Evolutionary conservation across 1,140 invertebrate genomes (phyloP).

Genomic region (Subanguina moxae): DNA sequence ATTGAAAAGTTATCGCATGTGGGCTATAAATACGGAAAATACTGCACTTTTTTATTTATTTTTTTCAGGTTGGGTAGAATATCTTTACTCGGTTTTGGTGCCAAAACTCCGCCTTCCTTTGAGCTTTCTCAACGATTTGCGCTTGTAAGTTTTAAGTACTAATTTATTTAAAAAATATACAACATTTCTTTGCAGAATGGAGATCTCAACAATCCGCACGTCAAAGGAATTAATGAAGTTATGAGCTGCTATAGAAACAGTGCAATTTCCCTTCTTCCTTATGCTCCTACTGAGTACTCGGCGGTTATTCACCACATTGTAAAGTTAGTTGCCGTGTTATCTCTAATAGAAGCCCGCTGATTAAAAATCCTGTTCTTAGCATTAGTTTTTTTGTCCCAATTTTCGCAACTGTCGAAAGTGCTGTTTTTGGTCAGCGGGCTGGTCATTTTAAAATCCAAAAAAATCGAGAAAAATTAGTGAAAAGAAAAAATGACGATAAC

Average conservation of each 20-base stretch:
- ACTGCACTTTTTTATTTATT: no score
- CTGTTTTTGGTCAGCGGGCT: no score
- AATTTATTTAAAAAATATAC: background rate
- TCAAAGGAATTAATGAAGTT: conserved; percentile 29
- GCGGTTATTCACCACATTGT: conserved; percentile 43
- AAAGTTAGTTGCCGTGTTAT: conserved; percentile 43
- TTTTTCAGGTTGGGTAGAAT: conserved; percentile 36
- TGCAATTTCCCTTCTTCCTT: conserved; percentile 40
- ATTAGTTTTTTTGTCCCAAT: no score
- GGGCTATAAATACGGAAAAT: no score
- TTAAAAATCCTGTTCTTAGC: no score
- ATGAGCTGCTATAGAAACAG: conserved; percentile 32
- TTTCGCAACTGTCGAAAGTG: no score
- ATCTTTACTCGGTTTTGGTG: conserved; percentile 46
- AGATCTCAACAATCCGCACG: conserved; percentile 38
- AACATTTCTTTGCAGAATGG: conserved; percentile 26
- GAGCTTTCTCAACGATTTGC: conserved; percentile 44
- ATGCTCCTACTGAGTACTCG: conserved; percentile 45
- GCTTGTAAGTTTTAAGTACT: conserved; percentile 21
- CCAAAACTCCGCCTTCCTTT: conserved; percentile 44
- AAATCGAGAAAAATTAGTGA: no score
- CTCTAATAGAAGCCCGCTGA: no score
- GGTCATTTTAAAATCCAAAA: no score
- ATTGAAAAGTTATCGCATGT: no score
- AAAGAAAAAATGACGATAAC: no score